A percentile compares a stretch with the other conserved stretches of the same genome.
These are phyloP conservation scores for Hyphantria cunea DNA, from an alignment of 1,140 invertebrate species.

Conservation along the genomic window DNA sequence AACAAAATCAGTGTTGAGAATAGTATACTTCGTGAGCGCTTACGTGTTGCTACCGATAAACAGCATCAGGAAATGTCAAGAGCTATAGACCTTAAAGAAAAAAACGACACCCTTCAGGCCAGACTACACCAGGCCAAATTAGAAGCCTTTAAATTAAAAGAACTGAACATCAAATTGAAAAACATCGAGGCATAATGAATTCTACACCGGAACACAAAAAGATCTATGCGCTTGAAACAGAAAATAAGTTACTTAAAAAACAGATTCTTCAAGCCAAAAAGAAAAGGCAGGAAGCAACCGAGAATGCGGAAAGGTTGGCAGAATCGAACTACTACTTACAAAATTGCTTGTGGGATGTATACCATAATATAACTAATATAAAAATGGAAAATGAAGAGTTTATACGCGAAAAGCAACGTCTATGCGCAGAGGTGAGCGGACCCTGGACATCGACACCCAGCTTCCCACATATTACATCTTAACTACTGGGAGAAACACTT, in stretches of 20 bases:
- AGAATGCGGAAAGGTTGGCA: conserved; percentile 50
- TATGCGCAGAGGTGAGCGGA: neutral
- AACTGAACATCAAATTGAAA: conserved; percentile 29
- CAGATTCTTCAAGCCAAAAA: conserved; percentile 50
- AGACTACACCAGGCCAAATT: conserved; percentile 48
- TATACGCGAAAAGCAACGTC: neutral
- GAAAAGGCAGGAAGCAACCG: conserved; percentile 56
- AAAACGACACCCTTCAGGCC: conserved; percentile 47
- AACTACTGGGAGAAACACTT: too few relatives aligned
- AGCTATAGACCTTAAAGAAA: conserved; percentile 61
- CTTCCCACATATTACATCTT: too few relatives aligned
- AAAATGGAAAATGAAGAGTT: conserved; percentile 33
- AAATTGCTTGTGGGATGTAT: conserved; percentile 40
- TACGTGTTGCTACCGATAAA: conserved; percentile 56
- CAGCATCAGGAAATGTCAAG: conserved; percentile 73
- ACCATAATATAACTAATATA: conserved; percentile 36
- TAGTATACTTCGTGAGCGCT: conserved; percentile 34
- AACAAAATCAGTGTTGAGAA: conserved; percentile 29
- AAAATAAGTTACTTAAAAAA: conserved; percentile 52
- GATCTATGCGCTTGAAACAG: conserved; percentile 29
- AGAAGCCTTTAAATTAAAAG: conserved; percentile 40
- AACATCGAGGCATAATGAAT: conserved; percentile 34
- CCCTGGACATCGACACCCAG: too few relatives aligned
- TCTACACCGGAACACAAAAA: conserved; percentile 33
- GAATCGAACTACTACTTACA: conserved; percentile 61